A percentile compares a stretch with the other conserved stretches of the same genome.
phyloP scores from a whole-genome alignment of 2,797 vertebrate genomes.

The Clarias pachynema region DNA sequence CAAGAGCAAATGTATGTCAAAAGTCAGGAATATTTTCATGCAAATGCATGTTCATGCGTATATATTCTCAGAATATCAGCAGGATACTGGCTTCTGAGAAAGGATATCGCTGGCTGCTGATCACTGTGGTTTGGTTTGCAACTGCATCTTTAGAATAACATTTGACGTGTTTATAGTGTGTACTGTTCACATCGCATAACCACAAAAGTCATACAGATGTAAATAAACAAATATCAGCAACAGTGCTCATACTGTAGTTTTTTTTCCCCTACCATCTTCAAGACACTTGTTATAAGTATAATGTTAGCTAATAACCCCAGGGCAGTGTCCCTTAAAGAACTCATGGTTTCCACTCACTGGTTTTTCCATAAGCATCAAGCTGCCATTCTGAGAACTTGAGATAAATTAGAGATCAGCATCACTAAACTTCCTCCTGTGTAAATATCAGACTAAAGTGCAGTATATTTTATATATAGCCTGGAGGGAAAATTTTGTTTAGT shows the following conservation, averaged over 20 bases:
- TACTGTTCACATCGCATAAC: no score
- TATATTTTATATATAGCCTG: no score
- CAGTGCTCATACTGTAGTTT: neutral
- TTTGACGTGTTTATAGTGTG: neutral
- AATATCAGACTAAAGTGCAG: neutral
- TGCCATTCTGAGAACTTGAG: neutral
- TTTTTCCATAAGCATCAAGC: neutral
- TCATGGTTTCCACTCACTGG: neutral
- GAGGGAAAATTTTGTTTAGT: neutral
- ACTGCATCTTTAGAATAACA: neutral
- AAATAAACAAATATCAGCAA: neutral
- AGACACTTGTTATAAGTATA: neutral
- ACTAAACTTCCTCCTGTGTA: neutral
- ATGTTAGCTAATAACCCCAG: neutral
- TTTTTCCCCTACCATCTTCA: neutral
- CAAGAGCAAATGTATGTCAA: neutral
- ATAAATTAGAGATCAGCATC: neutral
- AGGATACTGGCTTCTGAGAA: constrained; percentile 1
- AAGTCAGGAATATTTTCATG: neutral
- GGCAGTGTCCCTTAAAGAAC: neutral
- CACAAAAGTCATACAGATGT: no score
- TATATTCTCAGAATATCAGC: neutral
- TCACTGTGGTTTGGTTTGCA: neutral
- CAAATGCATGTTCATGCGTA: neutral
- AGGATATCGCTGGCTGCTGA: neutral